Percentiles rank a stretch among this genome's conserved stretches.
These are phyloP conservation scores for Mayetiola destructor DNA, from an alignment of 2,888 invertebrate genomes.

Conservation along the genomic window DNA sequence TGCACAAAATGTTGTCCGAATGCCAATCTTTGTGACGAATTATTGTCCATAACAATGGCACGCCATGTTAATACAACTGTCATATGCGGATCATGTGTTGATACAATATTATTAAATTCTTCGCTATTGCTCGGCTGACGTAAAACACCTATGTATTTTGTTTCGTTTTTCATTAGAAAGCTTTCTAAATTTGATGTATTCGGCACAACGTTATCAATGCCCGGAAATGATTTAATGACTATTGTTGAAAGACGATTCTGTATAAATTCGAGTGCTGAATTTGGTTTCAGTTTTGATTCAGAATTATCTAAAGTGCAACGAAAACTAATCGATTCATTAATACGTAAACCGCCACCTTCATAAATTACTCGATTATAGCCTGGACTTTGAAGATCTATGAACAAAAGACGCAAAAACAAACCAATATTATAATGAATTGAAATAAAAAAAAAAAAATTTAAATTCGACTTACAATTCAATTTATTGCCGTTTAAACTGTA, in stretches of 20 bases:
- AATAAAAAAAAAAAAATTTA: background rate
- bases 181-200: conserved; percentile 27
- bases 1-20: conserved; percentile 32
- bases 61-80: conserved; percentile 31
- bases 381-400: conserved; percentile 16
- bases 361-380: conserved; percentile 14
- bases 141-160: conserved; percentile 27
- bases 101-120: conserved; percentile 31
- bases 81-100: conserved; percentile 28
- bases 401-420: background rate
- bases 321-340: conserved; percentile 29
- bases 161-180: conserved; percentile 33
- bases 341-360: conserved; percentile 26
- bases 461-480: conserved; percentile 26
- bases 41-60: conserved; percentile 26
- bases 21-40: conserved; percentile 24
- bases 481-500: conserved; percentile 26
- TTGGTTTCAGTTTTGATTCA: background rate
- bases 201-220: conserved; percentile 21
- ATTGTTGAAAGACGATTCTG: conserved; percentile 25
- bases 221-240: conserved; percentile 24
- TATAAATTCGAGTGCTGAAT: conserved; percentile 18
- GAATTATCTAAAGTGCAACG: conserved; percentile 27
- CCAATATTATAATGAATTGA: background rate
- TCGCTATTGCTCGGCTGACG: conserved; percentile 27